phyloP scores from a whole-genome alignment of 2,888 invertebrate species.

The Diplazon laetatorius region DNA sequence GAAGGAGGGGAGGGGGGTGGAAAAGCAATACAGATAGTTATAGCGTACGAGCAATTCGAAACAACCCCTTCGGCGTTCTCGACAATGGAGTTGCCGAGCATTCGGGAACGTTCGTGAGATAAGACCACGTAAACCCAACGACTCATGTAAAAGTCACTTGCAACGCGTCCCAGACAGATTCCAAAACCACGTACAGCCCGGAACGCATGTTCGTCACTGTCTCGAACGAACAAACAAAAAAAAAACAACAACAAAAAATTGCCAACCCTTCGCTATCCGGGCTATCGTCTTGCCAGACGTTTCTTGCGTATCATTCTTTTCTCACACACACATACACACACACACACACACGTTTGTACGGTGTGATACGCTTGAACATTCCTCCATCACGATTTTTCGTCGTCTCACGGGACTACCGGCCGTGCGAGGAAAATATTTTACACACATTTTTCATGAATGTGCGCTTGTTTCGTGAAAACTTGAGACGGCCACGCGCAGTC shows the following conservation, averaged over 20 bases:
- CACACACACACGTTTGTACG: too few relatives aligned
- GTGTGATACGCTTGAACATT: slow-evolving; percentile 27
- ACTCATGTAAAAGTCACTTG: slow-evolving; percentile 46
- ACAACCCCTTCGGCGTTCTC: slow-evolving; percentile 24
- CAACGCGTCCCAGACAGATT: slow-evolving; percentile 32
- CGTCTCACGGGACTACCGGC: slow-evolving; percentile 38
- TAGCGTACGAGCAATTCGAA: neutral
- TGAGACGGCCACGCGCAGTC: neutral
- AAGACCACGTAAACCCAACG: slow-evolving; percentile 35
- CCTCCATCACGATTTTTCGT: slow-evolving; percentile 21
- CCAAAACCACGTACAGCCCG: slow-evolving; percentile 49
- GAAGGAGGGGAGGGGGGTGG: too few relatives aligned
- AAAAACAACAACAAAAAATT: too few relatives aligned
- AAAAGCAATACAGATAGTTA: slow-evolving; percentile 33
- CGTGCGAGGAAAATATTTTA: slow-evolving; percentile 55
- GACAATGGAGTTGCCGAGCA: slow-evolving; percentile 44
- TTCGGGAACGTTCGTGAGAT: slow-evolving; percentile 35
- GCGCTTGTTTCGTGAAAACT: slow-evolving; percentile 23
- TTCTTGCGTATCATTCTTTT: slow-evolving; percentile 17
- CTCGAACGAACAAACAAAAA: slow-evolving; percentile 34
- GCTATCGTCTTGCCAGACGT: slow-evolving; percentile 7
- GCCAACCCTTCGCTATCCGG: slow-evolving; percentile 6
- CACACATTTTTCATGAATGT: slow-evolving; percentile 18
- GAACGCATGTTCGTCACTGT: slow-evolving; percentile 59
- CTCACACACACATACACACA: too few relatives aligned